Base-by-base conservation (phyloP, 1,140 invertebrate genomes). In the Coelopa frigida region DNA sequence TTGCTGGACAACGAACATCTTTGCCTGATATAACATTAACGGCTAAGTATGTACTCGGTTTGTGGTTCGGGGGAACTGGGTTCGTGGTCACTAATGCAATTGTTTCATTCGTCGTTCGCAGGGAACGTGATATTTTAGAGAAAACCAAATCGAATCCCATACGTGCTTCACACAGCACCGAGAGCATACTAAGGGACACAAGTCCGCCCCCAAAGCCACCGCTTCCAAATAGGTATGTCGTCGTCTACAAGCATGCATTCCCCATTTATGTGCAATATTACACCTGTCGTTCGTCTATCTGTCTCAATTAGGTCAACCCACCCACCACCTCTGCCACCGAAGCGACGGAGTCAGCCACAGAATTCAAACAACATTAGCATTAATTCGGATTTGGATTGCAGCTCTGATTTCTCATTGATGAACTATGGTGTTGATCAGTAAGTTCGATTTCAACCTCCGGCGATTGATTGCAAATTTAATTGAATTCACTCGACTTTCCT, bases 121-220 rank as follows among this genome's bases (percentile, higher is more conserved):
- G 51, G 48, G 65, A 69, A 41, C 65, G 66, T 46, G 66, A 68
- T 51, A 68, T 57, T 36, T 57, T 69, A 31, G 63, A 66, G 27
- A 61, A 69, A 54, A 57, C 71, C 49, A 70, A 68, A 50, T 70
- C 65, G 46, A 75, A 67, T 57, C 71, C 75, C 29, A 77, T 82
- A 51, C 72, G 78, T 42, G 76, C 75, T 50, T 86, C 84, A 36
- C 83, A 86, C 57, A 87, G 84, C 57, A 84, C 83, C 5, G 85
- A 88, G 68, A 69, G 63, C 53, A 73, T 74, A 44, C 51, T 74
- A 48, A 54, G 75, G 48, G 78, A 81, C 69, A 73, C 75, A 53
- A 77, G 76, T 70, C 72, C 67, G 44, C 89, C 89, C 40, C 89
- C 89, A 3, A 94, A 94, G 72, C 90, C 90, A 33, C 89, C 89